Conservation (phyloP, 2,888 invertebrate genomes). For the Pseudeuparius sepicola region DNA sequence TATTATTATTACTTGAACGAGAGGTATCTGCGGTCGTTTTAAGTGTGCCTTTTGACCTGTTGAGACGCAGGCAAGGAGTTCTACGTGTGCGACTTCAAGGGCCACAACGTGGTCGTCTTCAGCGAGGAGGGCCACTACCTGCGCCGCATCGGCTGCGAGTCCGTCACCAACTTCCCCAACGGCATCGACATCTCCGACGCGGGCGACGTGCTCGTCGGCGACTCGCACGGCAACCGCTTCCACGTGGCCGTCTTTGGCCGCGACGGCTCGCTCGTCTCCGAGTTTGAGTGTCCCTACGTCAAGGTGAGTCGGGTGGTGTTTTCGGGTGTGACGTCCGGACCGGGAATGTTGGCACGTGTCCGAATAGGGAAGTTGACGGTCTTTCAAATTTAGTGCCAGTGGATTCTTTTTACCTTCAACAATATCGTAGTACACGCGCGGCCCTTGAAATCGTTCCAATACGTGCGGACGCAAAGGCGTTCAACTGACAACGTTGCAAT, state of each 20-base stretch:
- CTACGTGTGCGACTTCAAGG: conserved; percentile 97
- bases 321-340: too few relatives aligned
- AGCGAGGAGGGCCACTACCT: conserved; percentile 86
- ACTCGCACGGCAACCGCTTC: conserved; percentile 95
- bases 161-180: conserved; percentile 93
- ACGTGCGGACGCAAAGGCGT: too few relatives aligned
- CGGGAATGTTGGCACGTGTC: too few relatives aligned
- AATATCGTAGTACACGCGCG: too few relatives aligned
- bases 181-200: conserved; percentile 97
- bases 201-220: conserved; percentile 92
- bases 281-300: conserved; percentile 95
- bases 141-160: conserved; percentile 90
- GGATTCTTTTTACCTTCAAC: too few relatives aligned
- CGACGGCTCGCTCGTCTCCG: conserved; percentile 76
- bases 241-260: conserved; percentile 93
- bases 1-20: too few relatives aligned
- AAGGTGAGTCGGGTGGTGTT: conserved; percentile 63
- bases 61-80: conserved; percentile 83
- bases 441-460: too few relatives aligned
- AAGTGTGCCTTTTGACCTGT: conserved; percentile 43
- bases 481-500: too few relatives aligned
- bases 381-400: too few relatives aligned
- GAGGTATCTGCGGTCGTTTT: too few relatives aligned
- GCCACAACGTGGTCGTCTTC: conserved; percentile 94
- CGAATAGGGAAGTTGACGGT: too few relatives aligned